These are phyloP conservation scores for Salarias fasciatus DNA, from an alignment of 2,797 vertebrate genomes.

Conservation along the genomic window DNA sequence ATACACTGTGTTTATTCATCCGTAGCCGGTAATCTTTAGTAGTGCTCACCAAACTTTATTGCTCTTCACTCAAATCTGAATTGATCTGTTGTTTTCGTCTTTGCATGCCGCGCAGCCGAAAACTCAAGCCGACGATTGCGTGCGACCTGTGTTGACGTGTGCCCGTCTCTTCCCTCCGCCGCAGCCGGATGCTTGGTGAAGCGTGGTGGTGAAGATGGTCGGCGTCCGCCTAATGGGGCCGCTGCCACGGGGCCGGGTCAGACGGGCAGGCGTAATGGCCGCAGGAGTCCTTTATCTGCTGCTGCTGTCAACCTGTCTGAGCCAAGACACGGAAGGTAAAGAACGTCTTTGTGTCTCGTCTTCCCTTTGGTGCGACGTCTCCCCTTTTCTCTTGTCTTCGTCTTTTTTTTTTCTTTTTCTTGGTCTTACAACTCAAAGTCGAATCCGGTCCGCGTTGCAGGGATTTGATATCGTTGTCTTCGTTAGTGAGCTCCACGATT, in stretches of 20 bases:
- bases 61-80: neutral
- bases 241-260: slow-evolving; percentile 67
- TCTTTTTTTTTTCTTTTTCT: slow-evolving; percentile 1
- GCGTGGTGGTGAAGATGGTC: slow-evolving; percentile 81
- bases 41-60: neutral
- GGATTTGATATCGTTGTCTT: slow-evolving; percentile 19
- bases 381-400: neutral
- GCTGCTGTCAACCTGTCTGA: slow-evolving; percentile 70
- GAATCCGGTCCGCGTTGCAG: neutral
- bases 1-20: neutral
- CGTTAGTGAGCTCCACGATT: neutral
- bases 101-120: too few relatives aligned
- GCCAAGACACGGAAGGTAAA: slow-evolving; percentile 84
- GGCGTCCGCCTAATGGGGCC: slow-evolving; percentile 54
- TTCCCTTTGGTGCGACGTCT: neutral
- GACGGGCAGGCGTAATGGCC: slow-evolving; percentile 71
- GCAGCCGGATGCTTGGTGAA: slow-evolving; percentile 78
- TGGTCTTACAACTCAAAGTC: slow-evolving; percentile 8
- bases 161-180: slow-evolving; percentile 37
- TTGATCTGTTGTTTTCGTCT: neutral
- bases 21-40: neutral
- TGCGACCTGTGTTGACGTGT: slow-evolving; percentile 45
- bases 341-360: neutral
- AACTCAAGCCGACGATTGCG: neutral
- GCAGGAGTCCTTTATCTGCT: slow-evolving; percentile 74